A percentile compares a stretch with the other conserved stretches of the same genome.
Evolutionary conservation across 2,888 invertebrate genomes (phyloP).

Genomic region (Selenia dentaria): DNA sequence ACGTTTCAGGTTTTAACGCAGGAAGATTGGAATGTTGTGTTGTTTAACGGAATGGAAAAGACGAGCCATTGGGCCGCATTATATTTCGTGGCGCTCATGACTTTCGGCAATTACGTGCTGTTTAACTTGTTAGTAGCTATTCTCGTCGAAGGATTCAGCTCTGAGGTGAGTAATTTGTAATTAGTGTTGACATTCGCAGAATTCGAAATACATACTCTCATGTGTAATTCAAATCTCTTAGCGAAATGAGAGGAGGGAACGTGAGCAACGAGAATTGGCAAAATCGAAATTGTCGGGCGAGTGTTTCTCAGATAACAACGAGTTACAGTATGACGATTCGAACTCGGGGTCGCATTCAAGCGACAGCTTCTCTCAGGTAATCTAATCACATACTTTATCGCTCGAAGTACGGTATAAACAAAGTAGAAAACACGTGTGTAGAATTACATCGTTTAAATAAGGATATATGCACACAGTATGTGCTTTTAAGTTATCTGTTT

Average conservation of each 20-base stretch:
- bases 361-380: slow-evolving; percentile 88
- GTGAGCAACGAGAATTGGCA: slow-evolving; percentile 92
- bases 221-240: slow-evolving; percentile 67
- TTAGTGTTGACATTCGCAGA: slow-evolving; percentile 30
- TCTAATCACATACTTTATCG: slow-evolving; percentile 5
- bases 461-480: no score
- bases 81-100: slow-evolving; percentile 99
- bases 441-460: no score
- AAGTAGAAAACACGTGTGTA: background rate
- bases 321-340: slow-evolving; percentile 86
- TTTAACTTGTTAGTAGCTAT: slow-evolving; percentile 99
- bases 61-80: slow-evolving; percentile 99
- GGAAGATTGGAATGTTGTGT: slow-evolving; percentile 99
- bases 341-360: slow-evolving; percentile 84
- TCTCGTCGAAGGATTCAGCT: slow-evolving; percentile 99
- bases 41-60: slow-evolving; percentile 99
- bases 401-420: slow-evolving; percentile 2
- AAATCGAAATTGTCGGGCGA: slow-evolving; percentile 90
- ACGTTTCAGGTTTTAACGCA: slow-evolving; percentile 97
- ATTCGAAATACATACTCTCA: slow-evolving; percentile 37
- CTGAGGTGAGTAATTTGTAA: slow-evolving; percentile 88
- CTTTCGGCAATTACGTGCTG: slow-evolving; percentile 99
- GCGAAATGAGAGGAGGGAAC: slow-evolving; percentile 94
- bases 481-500: no score
- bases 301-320: slow-evolving; percentile 87